Conservation (phyloP, 2,888 invertebrate genomes). For the Flabesymbios commensalis region DNA sequence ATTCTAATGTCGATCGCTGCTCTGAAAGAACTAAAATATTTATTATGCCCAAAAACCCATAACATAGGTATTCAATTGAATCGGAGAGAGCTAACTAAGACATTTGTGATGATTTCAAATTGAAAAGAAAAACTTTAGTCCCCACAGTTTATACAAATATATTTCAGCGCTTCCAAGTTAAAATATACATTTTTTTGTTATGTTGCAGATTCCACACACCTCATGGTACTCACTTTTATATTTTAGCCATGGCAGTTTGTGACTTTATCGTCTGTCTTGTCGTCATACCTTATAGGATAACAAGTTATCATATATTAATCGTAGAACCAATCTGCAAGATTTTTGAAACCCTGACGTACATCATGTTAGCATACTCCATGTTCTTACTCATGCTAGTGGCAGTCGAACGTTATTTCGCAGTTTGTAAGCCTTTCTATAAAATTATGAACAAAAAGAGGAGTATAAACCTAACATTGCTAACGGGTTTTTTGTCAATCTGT, state of each 20-base stretch:
- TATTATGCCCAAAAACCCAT: no score
- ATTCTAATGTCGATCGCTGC: no score
- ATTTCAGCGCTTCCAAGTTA: no score
- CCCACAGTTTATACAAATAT: no score
- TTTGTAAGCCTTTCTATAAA: neutral
- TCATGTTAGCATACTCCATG: constrained; percentile 2
- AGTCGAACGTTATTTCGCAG: constrained; percentile 7
- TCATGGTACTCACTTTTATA: constrained; percentile 1
- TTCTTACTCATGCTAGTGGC: constrained; percentile 5
- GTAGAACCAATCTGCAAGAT: constrained; percentile 2
- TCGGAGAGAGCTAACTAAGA: no score
- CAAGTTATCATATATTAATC: constrained; percentile 2
- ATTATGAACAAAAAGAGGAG: constrained; percentile 30
- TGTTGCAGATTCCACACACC: neutral
- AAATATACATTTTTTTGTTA: no score
- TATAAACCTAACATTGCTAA: constrained; percentile 35
- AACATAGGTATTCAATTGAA: no score
- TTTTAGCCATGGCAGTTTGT: neutral
- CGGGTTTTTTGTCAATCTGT: constrained; percentile 31
- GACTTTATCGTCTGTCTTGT: constrained; percentile 3
- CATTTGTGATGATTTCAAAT: no score
- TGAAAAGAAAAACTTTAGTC: no score
- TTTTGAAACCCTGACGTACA: constrained; percentile 11
- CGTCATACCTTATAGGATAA: constrained; percentile 7
- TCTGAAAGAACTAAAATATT: no score